Evolutionary conservation across 2,113 vertebrate species (phyloP).

Genomic region (Ceyx margarethae): DNA sequence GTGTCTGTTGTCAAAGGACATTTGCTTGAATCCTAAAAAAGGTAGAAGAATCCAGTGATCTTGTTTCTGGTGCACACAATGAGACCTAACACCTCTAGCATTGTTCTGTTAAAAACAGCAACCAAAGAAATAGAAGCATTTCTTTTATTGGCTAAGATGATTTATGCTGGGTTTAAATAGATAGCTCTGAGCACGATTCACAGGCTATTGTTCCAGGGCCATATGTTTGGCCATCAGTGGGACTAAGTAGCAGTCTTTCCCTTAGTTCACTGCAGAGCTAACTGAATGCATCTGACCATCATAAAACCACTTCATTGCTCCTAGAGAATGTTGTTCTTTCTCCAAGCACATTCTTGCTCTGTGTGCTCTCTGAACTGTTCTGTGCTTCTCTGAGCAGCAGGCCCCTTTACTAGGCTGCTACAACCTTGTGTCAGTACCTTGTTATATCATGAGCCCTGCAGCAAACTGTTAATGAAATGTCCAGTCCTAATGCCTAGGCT

Average conservation of each 20-base stretch:
- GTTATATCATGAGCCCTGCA: not conserved
- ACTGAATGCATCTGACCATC: not conserved
- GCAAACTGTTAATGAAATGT: not conserved
- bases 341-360: not conserved
- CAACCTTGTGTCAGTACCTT: not conserved
- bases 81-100: not conserved
- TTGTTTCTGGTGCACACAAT: not conserved
- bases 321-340: not conserved
- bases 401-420: not conserved
- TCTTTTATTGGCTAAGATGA: not conserved
- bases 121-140: not conserved
- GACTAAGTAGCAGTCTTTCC: not conserved
- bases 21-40: not conserved
- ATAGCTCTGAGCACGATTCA: not conserved
- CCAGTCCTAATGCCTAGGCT: not conserved
- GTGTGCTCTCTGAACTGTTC: not conserved
- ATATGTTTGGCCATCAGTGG: not conserved
- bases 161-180: not conserved
- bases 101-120: not conserved
- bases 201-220: conserved; percentile 11
- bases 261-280: not conserved
- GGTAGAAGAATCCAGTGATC: not conserved
- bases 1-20: not conserved
- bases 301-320: not conserved
- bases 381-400: not conserved